These are phyloP conservation scores for Calonectris borealis DNA, from an alignment of 2,113 vertebrate species.

Conservation along the genomic window DNA sequence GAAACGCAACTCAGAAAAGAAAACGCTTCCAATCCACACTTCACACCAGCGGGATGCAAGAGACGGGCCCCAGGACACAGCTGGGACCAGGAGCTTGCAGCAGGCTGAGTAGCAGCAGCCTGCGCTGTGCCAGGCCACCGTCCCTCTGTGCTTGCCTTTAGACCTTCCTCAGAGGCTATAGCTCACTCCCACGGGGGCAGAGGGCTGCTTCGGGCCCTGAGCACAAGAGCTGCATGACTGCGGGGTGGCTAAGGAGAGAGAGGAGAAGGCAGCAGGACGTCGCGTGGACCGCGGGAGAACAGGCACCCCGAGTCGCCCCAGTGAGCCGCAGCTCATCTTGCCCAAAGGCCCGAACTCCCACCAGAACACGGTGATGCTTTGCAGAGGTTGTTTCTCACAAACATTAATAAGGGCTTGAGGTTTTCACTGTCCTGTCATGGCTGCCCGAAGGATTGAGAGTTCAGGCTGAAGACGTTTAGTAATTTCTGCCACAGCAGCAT, in stretches of 20 bases:
- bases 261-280: background rate
- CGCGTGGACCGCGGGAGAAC: accelerated
- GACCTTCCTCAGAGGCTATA: background rate
- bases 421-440: background rate
- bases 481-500: constrained; percentile 39
- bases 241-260: background rate
- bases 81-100: accelerated
- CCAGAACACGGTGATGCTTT: accelerated
- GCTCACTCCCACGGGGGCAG: background rate
- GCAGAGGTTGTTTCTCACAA: background rate
- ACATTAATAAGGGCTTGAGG: background rate
- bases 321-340: accelerated
- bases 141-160: background rate
- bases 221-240: background rate
- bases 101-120: too few species aligned
- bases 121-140: background rate
- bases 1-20: background rate
- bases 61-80: accelerated
- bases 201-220: background rate
- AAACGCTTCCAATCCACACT: background rate
- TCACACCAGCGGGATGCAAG: background rate
- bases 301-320: accelerated
- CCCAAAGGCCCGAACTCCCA: background rate
- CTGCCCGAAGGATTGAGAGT: background rate
- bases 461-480: background rate